phyloP scores from a whole-genome alignment of 1,140 invertebrate species.

The Drosophila nigrodunni region DNA sequence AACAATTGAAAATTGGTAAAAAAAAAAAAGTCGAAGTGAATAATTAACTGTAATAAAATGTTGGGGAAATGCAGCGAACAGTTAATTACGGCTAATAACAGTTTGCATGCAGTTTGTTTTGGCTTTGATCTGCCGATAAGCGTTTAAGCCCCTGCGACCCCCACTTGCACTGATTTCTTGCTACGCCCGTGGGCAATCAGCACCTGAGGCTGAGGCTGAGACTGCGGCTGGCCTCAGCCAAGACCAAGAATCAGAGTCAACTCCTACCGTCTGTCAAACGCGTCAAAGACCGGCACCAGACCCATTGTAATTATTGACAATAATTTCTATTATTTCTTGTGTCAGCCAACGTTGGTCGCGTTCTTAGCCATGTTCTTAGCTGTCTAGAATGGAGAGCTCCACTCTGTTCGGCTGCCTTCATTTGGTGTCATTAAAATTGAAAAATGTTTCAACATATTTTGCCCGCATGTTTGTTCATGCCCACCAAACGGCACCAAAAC shows the following conservation, averaged over 20 bases:
- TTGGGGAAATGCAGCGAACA: neutral
- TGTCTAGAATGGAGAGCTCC: conserved; percentile 5
- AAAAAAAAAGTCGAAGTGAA: no score
- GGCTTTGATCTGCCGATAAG: neutral
- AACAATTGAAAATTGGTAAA: no score
- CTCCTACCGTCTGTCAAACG: conserved; percentile 81
- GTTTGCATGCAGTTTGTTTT: no score
- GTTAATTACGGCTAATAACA: neutral
- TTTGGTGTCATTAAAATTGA: conserved; percentile 74
- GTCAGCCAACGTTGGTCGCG: conserved; percentile 10
- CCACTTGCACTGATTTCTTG: neutral
- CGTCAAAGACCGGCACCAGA: conserved; percentile 69
- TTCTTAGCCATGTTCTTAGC: neutral
- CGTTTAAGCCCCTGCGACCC: neutral
- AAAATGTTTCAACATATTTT: conserved; percentile 65
- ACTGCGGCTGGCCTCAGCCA: conserved; percentile 57
- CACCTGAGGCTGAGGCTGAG: conserved; percentile 62
- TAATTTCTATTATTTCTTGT: conserved; percentile 79
- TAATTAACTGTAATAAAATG: neutral
- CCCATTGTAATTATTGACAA: conserved; percentile 80
- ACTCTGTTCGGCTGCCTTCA: conserved; percentile 51
- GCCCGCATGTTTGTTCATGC: conserved; percentile 49
- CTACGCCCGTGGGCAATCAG: conserved; percentile 36
- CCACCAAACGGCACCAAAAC: conserved; percentile 36
- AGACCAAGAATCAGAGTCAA: conserved; percentile 28